Evolutionary conservation across 2,888 invertebrate species (phyloP).

Genomic region (Enchytraeus crypticus): DNA sequence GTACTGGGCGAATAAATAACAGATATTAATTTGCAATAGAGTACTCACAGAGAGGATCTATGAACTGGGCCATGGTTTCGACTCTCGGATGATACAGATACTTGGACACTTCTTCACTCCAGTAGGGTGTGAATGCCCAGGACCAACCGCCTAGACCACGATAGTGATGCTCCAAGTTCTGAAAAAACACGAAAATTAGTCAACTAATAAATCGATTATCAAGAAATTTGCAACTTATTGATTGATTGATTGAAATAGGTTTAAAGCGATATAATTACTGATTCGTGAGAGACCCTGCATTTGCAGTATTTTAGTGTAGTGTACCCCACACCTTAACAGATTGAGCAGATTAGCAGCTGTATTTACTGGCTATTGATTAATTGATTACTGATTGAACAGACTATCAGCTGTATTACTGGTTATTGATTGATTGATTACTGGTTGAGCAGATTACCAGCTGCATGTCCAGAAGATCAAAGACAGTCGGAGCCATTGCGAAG

Average conservation of each 20-base stretch:
- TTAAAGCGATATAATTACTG: too few relatives aligned
- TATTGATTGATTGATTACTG: neutral
- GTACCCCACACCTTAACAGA: too few relatives aligned
- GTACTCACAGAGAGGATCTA: slow-evolving; percentile 16
- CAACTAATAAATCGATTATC: neutral
- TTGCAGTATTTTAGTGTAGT: too few relatives aligned
- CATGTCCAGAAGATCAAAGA: slow-evolving; percentile 16
- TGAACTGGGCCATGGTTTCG: slow-evolving; percentile 1
- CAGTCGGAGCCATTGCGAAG: slow-evolving; percentile 17
- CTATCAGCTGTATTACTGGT: neutral
- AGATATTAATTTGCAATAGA: too few relatives aligned
- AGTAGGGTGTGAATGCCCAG: slow-evolving; percentile 19
- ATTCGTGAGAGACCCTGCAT: too few relatives aligned
- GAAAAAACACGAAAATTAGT: neutral
- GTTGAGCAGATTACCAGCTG: too few relatives aligned
- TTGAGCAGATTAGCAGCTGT: too few relatives aligned
- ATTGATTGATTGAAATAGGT: too few relatives aligned
- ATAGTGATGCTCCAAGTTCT: slow-evolving; percentile 19
- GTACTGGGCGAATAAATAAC: too few relatives aligned
- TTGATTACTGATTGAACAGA: too few relatives aligned
- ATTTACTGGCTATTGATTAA: too few relatives aligned
- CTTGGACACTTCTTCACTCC: slow-evolving; percentile 10
- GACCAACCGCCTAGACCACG: slow-evolving; percentile 19
- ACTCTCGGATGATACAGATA: slow-evolving; percentile 16
- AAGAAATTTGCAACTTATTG: neutral